Conservation (phyloP, 2,113 vertebrate genomes). For the Myotis davidii region DNA sequence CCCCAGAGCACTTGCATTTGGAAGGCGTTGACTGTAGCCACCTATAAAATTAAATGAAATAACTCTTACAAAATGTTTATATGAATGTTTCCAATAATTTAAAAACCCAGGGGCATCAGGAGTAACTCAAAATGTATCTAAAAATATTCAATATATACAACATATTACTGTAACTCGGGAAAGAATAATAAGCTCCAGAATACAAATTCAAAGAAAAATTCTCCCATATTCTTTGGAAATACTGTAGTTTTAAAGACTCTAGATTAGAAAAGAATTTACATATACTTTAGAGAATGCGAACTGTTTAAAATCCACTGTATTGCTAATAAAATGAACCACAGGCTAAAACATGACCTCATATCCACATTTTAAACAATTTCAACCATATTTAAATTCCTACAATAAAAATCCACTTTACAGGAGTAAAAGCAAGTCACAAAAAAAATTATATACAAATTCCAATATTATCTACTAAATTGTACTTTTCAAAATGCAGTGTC, state of each 20-base stretch:
- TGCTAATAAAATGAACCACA: not conserved
- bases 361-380: constrained; percentile 19
- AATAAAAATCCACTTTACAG: not conserved
- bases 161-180: not conserved
- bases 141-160: not conserved
- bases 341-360: not conserved
- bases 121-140: not conserved
- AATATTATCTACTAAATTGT: constrained; percentile 17
- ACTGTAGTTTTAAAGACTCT: not conserved
- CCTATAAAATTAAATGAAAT: constrained; percentile 83
- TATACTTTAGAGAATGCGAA: not conserved
- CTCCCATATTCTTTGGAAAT: not conserved
- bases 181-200: not conserved
- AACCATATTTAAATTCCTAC: not conserved
- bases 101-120: not conserved
- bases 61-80: not conserved
- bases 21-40: constrained; percentile 95
- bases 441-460: not conserved
- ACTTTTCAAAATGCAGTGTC: not conserved
- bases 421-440: not conserved
- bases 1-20: constrained; percentile 93
- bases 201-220: constrained; percentile 34
- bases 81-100: not conserved
- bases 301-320: not conserved
- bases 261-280: not conserved